Base-by-base conservation (phyloP, 2,113 vertebrate species). In the Neolamprologus hecqui region DNA sequence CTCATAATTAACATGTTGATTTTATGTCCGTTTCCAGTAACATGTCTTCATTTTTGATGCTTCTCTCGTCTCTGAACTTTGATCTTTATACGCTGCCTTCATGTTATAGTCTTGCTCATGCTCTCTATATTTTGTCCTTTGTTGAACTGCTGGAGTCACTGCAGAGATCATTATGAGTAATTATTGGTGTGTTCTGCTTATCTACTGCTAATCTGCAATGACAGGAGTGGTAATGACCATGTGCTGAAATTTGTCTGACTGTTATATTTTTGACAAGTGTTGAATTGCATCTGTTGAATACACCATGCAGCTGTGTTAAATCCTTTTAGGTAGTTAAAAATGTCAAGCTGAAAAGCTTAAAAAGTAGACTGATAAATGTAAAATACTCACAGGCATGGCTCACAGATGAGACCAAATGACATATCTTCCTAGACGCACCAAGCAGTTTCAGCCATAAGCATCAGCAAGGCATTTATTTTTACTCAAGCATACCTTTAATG, bases 341-440 rank as follows among this genome's bases (percentile, higher is more conserved):
- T 85, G 80, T 92, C 83, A 70, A 84, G 68, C 63, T 88, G 55
- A 81, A 75, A 49, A 42, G 3, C 28, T 75, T 19, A 13, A 79
- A 53, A 60, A 12, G 8, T 57, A 63, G 33, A 57, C 53, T 31
- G 58, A 49, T 33, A 47, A 40, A 86, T 54, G 65, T 75, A 47
- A 60, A 82, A 53, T 58, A 33, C 82, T 3, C 81, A 51, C 55
- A 75, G 55, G 6, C 23, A 31, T 5, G 3, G 51, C 75, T 15
- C 82, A 82, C 51, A 31, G 54, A 90, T 85, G 53, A 87, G 84
- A 88, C 68, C 19, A 81, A 88, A 87, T 88, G 23, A 31, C 63
- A 15, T 73, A 15, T 73, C 65, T 82, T 79, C 77, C n/a, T 68
- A 70, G n/a, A 42, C 6, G n/a, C 37, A 21, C 31, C 53, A 15